Evolutionary conservation across 1,140 invertebrate species (phyloP).

Genomic region (Penaeus chinensis): DNA sequence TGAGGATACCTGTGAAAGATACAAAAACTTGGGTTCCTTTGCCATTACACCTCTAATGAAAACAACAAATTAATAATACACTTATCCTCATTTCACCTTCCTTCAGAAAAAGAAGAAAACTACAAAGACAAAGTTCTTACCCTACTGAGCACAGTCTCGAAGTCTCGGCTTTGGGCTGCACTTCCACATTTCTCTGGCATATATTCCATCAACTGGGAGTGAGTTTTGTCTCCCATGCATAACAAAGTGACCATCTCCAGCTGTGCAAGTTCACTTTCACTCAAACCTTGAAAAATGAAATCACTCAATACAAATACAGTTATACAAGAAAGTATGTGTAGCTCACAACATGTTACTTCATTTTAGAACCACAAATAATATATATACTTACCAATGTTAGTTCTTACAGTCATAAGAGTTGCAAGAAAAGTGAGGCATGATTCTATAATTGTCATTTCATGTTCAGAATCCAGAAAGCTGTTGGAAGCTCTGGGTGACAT

Average conservation of each 20-base stretch:
- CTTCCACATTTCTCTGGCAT: constrained; percentile 96
- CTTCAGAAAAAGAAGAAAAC: neutral
- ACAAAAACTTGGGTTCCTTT: neutral
- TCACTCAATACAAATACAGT: too few species aligned
- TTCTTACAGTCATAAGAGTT: constrained; percentile 88
- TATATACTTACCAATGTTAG: constrained; percentile 80
- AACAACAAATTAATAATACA: neutral
- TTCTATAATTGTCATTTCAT: constrained; percentile 90
- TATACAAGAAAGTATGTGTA: too few species aligned
- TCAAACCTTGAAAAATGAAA: constrained; percentile 72
- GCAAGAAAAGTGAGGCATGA: constrained; percentile 91
- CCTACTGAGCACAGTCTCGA: constrained; percentile 85
- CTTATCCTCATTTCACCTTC: too few species aligned
- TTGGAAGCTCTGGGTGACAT: constrained; percentile 77
- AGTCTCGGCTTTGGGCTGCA: constrained; percentile 85
- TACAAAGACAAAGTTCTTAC: constrained; percentile 66
- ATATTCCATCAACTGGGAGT: constrained; percentile 92
- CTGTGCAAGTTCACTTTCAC: constrained; percentile 79
- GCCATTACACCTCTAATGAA: neutral
- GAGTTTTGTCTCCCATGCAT: constrained; percentile 93
- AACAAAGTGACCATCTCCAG: constrained; percentile 93
- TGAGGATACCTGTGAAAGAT: constrained; percentile 75
- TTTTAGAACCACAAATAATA: constrained; percentile 1
- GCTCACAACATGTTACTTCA: neutral
- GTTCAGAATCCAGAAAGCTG: constrained; percentile 77